Evolutionary conservation across 2,888 invertebrate species (phyloP).

Genomic region (Ceriagrion tenellum): DNA sequence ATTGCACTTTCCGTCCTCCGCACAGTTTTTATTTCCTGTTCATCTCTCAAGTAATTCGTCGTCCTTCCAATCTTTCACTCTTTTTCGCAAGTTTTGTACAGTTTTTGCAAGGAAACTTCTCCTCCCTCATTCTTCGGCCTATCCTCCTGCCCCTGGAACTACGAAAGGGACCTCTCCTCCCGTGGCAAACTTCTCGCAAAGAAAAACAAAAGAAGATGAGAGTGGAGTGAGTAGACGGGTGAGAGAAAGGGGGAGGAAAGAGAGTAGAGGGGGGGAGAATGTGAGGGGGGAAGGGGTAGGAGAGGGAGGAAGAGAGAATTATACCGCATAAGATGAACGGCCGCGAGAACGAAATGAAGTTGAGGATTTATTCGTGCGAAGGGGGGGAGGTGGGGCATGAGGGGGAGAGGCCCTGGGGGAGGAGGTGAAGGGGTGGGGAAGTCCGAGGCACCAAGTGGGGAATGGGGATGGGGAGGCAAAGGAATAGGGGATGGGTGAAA

Average conservation of each 20-base stretch:
- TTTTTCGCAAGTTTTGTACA: slow-evolving; percentile 68
- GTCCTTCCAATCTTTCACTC: slow-evolving; percentile 70
- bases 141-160: slow-evolving; percentile 72
- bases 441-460: not conserved
- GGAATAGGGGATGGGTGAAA: slow-evolving; percentile 77
- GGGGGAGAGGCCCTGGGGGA: not conserved
- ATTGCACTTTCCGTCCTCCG: not conserved
- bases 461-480: slow-evolving; percentile 77
- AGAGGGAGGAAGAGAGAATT: slow-evolving; percentile 44
- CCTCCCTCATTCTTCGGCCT: slow-evolving; percentile 70
- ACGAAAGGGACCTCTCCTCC: not conserved
- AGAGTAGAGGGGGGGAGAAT: not conserved
- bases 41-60: slow-evolving; percentile 81
- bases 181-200: slow-evolving; percentile 43
- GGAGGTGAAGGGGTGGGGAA: not conserved
- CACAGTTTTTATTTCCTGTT: not conserved
- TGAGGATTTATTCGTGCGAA: slow-evolving; percentile 60
- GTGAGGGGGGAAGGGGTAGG: not conserved
- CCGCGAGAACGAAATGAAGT: slow-evolving; percentile 67
- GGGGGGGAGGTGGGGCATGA: not conserved
- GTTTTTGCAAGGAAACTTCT: not conserved
- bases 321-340: slow-evolving; percentile 65
- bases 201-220: slow-evolving; percentile 53
- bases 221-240: not conserved
- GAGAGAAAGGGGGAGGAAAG: not conserved